Conservation (phyloP, 2,888 invertebrate species). For the Rhogogaster chlorosoma region DNA sequence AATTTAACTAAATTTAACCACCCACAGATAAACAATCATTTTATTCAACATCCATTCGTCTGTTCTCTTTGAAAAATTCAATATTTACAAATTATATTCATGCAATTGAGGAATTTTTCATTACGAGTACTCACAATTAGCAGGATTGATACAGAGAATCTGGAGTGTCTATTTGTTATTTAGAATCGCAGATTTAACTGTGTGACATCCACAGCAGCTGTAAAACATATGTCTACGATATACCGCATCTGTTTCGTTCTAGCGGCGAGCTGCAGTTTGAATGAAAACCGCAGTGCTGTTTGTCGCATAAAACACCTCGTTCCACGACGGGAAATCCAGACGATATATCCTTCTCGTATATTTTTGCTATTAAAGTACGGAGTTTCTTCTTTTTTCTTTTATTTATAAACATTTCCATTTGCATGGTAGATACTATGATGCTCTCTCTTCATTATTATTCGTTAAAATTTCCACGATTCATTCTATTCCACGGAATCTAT, state of each 20-base stretch:
- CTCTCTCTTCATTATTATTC: not conserved
- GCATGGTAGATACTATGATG: not conserved
- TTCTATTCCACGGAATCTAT: not conserved
- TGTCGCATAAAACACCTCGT: slow-evolving; percentile 4
- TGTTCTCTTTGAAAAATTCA: not conserved
- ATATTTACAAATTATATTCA: not conserved
- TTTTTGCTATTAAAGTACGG: not conserved
- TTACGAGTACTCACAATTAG: not conserved
- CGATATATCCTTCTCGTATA: not conserved
- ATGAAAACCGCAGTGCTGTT: slow-evolving; percentile 4
- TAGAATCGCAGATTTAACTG: slow-evolving; percentile 10
- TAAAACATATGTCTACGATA: slow-evolving; percentile 11
- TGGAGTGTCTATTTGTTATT: not conserved
- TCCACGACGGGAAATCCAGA: not conserved
- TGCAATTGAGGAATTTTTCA: not conserved
- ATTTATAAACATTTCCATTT: not conserved
- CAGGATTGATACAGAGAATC: not conserved
- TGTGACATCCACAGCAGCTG: not conserved
- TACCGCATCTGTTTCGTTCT: slow-evolving; percentile 1
- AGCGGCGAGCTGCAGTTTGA: not conserved
- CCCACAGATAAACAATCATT: not conserved
- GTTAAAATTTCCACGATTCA: not conserved
- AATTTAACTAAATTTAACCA: not conserved
- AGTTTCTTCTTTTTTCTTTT: not conserved
- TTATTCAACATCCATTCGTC: not conserved